These are phyloP conservation scores for Sebastes nivosus DNA, from an alignment of 2,797 vertebrate genomes.

Conservation along the genomic window DNA sequence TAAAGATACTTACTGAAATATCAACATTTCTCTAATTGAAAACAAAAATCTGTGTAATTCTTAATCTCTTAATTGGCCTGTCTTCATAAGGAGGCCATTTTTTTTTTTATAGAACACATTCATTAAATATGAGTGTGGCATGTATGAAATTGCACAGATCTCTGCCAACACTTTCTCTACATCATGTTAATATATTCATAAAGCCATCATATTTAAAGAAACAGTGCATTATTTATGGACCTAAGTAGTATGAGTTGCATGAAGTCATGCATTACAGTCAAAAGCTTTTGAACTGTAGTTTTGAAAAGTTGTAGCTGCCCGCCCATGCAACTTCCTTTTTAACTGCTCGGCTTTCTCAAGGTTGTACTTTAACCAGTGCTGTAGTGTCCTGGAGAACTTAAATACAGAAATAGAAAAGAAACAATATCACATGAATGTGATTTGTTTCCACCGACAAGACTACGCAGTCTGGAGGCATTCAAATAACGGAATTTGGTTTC, in stretches of 20 bases:
- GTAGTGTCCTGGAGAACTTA: not conserved
- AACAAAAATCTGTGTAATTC: not conserved
- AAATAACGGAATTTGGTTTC: slow-evolving; percentile 40
- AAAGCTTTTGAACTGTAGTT: slow-evolving; percentile 1
- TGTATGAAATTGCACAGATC: slow-evolving; percentile 31
- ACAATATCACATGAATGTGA: slow-evolving; percentile 18
- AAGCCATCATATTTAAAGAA: slow-evolving; percentile 65
- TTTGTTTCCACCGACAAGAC: slow-evolving; percentile 2
- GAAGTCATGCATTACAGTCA: not conserved
- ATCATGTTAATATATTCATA: slow-evolving; percentile 48
- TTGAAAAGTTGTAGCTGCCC: not conserved
- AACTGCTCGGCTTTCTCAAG: not conserved
- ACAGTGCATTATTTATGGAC: slow-evolving; percentile 62
- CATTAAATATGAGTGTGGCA: slow-evolving; percentile 57
- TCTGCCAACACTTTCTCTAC: slow-evolving; percentile 44
- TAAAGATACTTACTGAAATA: not conserved
- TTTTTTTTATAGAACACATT: slow-evolving; percentile 26
- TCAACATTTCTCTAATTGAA: not conserved
- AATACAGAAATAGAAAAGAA: not conserved
- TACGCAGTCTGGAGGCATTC: slow-evolving; percentile 15
- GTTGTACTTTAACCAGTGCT: not conserved
- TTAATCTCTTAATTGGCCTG: not conserved
- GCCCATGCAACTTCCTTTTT: not conserved
- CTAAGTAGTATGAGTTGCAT: slow-evolving; percentile 16
- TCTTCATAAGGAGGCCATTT: not conserved